Evolutionary conservation across 2,113 vertebrate genomes (phyloP).

Genomic region (Vulpes vulpes): DNA sequence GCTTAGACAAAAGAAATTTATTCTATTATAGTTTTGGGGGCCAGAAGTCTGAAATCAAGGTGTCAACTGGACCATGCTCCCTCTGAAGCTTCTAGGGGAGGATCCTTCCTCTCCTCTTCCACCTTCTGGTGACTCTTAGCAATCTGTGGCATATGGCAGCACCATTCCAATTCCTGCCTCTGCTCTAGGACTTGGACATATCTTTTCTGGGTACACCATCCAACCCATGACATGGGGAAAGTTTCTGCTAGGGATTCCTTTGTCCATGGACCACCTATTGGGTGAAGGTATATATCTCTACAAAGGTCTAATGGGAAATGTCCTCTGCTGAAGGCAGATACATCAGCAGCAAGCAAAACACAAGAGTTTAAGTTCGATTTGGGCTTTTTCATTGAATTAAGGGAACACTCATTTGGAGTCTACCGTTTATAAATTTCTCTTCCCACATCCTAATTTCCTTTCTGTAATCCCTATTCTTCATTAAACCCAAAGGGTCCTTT

Average conservation of each 20-base stretch:
- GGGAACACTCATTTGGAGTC: too few relatives aligned
- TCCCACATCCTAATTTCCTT: background rate
- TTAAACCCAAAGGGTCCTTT: background rate
- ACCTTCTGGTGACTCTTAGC: background rate
- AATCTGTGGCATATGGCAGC: background rate
- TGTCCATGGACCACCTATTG: too few relatives aligned
- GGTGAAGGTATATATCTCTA: background rate
- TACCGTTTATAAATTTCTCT: background rate
- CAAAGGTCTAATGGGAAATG: rapidly evolving
- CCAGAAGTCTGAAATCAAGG: background rate
- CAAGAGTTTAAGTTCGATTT: background rate
- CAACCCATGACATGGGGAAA: background rate
- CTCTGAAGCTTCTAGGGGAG: background rate
- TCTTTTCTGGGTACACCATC: rapidly evolving
- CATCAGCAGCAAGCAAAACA: background rate
- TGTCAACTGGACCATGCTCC: rapidly evolving
- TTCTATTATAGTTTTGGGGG: background rate
- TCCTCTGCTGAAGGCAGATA: background rate
- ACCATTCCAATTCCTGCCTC: background rate
- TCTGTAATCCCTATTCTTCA: background rate
- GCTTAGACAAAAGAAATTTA: background rate
- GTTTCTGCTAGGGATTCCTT: background rate
- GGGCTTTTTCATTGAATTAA: background rate
- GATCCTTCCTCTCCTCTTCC: background rate
- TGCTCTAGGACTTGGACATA: background rate